These are phyloP conservation scores for Incurvaria masculella DNA, from an alignment of 2,888 invertebrate species.

Conservation along the genomic window DNA sequence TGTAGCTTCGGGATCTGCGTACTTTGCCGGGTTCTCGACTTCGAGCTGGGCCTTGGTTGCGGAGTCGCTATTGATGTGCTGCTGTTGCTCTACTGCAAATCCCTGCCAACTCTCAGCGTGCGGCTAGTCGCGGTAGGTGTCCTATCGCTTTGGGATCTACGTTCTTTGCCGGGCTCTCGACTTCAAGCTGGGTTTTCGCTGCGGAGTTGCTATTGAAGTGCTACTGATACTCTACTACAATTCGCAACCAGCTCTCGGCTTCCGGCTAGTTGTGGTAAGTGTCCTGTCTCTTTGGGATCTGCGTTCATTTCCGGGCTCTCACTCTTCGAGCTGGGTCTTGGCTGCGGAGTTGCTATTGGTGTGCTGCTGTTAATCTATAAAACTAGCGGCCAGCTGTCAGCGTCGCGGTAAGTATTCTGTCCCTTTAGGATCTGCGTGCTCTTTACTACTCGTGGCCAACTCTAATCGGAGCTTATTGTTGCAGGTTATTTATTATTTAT, in stretches of 20 bases:
- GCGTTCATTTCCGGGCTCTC: slow-evolving; percentile 61
- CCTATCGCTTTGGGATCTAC: slow-evolving; percentile 67
- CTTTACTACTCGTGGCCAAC: too few relatives aligned
- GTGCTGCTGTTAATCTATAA: slow-evolving; percentile 61
- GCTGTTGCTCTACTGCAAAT: slow-evolving; percentile 62
- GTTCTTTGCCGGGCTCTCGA: slow-evolving; percentile 63
- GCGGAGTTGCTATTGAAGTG: slow-evolving; percentile 63
- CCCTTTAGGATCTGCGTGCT: too few relatives aligned
- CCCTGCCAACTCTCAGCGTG: slow-evolving; percentile 60
- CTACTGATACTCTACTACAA: slow-evolving; percentile 61
- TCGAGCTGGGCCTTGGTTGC: slow-evolving; percentile 66
- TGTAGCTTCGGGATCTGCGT: slow-evolving; percentile 65
- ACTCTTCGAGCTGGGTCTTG: slow-evolving; percentile 69
- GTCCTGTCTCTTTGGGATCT: too few relatives aligned
- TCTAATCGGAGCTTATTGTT: too few relatives aligned
- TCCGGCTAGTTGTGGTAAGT: slow-evolving; percentile 56
- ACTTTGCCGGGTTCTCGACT: slow-evolving; percentile 62
- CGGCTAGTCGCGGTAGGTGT: slow-evolving; percentile 54
- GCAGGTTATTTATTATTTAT: too few relatives aligned
- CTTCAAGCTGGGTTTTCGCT: slow-evolving; percentile 66
- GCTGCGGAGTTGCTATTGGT: slow-evolving; percentile 63
- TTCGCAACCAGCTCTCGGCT: slow-evolving; percentile 60
- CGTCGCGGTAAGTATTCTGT: slow-evolving; percentile 53
- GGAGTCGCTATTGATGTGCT: slow-evolving; percentile 62
- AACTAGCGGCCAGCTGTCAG: slow-evolving; percentile 62